phyloP scores from a whole-genome alignment of 2,113 vertebrate species.

The Buteo buteo region DNA sequence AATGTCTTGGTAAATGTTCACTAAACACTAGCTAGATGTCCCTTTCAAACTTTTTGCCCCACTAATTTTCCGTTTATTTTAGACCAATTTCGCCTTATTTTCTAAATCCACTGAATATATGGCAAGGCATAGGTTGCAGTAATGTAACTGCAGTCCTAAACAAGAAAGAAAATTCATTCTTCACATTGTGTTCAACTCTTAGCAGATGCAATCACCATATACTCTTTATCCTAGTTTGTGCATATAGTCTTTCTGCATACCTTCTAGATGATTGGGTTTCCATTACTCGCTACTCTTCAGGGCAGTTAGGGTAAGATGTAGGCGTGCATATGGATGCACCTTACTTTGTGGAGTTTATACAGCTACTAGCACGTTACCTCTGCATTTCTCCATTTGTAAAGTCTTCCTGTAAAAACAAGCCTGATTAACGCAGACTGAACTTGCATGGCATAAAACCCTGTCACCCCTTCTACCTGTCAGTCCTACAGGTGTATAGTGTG shows the following conservation, averaged over 20 bases:
- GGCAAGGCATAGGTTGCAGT: not conserved
- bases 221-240: not conserved
- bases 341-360: not conserved
- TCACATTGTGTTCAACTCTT: not conserved
- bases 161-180: not conserved
- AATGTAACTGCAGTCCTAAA: not conserved
- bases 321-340: not conserved
- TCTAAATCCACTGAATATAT: not conserved
- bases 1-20: not conserved
- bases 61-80: not conserved
- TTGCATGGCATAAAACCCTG: not conserved
- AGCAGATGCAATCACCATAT: not conserved
- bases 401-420: not conserved
- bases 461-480: not conserved
- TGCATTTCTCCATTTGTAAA: not conserved
- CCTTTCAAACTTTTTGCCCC: not conserved
- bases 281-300: not conserved
- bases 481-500: not conserved
- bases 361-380: not conserved
- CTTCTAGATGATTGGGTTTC: not conserved
- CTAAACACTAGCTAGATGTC: not conserved
- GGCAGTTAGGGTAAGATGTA: not conserved
- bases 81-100: not conserved
- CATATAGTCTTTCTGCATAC: not conserved
- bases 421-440: not conserved